These are phyloP conservation scores for Eilema caniola DNA, from an alignment of 2,888 invertebrate species.

Conservation along the genomic window DNA sequence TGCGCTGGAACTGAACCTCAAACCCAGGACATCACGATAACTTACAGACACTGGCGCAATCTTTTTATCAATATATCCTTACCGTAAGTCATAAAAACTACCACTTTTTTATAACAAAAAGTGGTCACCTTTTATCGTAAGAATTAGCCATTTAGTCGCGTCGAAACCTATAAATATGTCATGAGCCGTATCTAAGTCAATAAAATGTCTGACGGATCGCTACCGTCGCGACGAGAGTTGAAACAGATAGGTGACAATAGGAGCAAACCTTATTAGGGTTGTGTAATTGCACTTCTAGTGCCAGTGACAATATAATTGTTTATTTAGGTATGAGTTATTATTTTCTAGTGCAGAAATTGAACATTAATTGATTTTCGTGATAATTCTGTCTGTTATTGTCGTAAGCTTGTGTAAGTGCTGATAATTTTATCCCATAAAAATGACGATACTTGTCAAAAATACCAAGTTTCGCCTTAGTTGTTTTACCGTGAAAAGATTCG, in stretches of 20 bases:
- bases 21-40: neutral
- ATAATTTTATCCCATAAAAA: too few species aligned
- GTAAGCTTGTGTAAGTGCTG: too few species aligned
- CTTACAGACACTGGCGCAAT: neutral
- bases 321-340: neutral
- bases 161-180: conserved; percentile 73
- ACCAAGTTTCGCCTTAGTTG: too few species aligned
- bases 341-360: too few species aligned
- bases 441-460: too few species aligned
- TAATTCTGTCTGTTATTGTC: too few species aligned
- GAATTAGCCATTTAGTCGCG: conserved; percentile 57
- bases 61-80: conserved; percentile 7
- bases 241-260: conserved; percentile 27
- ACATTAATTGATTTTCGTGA: too few species aligned
- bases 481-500: too few species aligned
- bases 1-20: neutral
- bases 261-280: conserved; percentile 39
- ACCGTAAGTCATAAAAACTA: conserved; percentile 25
- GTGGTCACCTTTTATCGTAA: conserved; percentile 51
- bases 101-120: conserved; percentile 47
- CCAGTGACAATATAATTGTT: neutral
- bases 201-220: conserved; percentile 79
- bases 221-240: conserved; percentile 60
- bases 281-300: conserved; percentile 11
- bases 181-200: conserved; percentile 60